phyloP scores from a whole-genome alignment of 2,797 vertebrate species.

The Alectoris magna region DNA sequence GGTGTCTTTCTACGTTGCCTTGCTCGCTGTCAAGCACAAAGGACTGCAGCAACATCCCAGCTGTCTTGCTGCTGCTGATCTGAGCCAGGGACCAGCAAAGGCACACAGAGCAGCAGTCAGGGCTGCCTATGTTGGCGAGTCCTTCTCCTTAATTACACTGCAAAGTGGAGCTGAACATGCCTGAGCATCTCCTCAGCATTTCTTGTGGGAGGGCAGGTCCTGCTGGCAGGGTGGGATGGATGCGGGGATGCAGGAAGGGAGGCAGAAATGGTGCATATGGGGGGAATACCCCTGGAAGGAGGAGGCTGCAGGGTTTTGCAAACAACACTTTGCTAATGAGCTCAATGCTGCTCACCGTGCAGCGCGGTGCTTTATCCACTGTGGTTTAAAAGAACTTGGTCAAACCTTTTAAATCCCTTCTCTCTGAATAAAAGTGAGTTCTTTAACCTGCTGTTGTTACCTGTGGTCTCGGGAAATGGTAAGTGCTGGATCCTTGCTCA shows the following conservation, averaged over 20 bases:
- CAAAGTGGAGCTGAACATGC: neutral
- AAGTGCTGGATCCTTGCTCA: neutral
- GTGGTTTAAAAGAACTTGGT: slow-evolving; percentile 19
- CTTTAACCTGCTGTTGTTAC: slow-evolving; percentile 15
- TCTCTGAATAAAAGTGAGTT: slow-evolving; percentile 57
- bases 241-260: neutral
- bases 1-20: neutral
- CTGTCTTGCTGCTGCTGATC: neutral
- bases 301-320: neutral
- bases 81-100: neutral
- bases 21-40: fast-evolving
- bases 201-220: neutral
- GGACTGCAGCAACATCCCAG: neutral
- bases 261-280: neutral
- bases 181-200: neutral
- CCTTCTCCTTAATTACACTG: neutral
- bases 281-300: neutral
- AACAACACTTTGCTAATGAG: neutral
- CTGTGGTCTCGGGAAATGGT: neutral
- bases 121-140: fast-evolving
- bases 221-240: fast-evolving
- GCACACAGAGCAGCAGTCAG: fast-evolving
- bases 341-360: fast-evolving
- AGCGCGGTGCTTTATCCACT: neutral
- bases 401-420: slow-evolving; percentile 6